Evolutionary conservation across 2,797 vertebrate genomes (phyloP), one percentile per base, ranked within the genome.

Genomic region (Enteromius paludinosus): DNA sequence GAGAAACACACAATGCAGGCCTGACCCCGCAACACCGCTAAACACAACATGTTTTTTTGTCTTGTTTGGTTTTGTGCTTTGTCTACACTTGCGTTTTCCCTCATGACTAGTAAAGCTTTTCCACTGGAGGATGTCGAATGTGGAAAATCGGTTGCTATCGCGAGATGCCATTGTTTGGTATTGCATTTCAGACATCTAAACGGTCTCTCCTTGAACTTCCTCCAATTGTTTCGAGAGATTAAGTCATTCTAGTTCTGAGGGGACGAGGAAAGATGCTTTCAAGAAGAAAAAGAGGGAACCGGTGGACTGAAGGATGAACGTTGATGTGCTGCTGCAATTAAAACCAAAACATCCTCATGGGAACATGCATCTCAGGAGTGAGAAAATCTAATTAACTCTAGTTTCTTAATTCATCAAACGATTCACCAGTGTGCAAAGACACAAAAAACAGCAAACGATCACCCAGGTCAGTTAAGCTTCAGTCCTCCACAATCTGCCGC

Each of bases 1-100:
- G 95, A 95, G 93, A 93, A 90, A 93, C 91, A 93, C 95, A 96
- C 96, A 97, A 96, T 96, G 94, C 92, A 84, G 88, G 82, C 82
- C 87, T 85, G 83, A 86, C 82, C 87, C 89, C 88, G 90, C 92
- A 87, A 92, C 94, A 89, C 90, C 56, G 88, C 91, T 93, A 86
- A 95, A 91, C 92, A 90, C 89, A 87, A 88, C 89, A 94, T 87
- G 86, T 89, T 88, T 90, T 88, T 89, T 82, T 79, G 78, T 72
- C 69, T 84, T 89, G 84, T 86, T 89, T 76, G 86, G 86, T 88
- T 86, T 83, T 85, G 28, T 71, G 72, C 49, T 83, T 83, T 83
- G 78, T 59, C 71, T 72, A 41, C 80, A 8, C 80, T 54, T 76
- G 43, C 61, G 68, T 82, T 88, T 75, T 85, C 77, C 82, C 81